Evolutionary conservation across 2,113 vertebrate species (phyloP).

Genomic region (Amphilophus citrinellus): DNA sequence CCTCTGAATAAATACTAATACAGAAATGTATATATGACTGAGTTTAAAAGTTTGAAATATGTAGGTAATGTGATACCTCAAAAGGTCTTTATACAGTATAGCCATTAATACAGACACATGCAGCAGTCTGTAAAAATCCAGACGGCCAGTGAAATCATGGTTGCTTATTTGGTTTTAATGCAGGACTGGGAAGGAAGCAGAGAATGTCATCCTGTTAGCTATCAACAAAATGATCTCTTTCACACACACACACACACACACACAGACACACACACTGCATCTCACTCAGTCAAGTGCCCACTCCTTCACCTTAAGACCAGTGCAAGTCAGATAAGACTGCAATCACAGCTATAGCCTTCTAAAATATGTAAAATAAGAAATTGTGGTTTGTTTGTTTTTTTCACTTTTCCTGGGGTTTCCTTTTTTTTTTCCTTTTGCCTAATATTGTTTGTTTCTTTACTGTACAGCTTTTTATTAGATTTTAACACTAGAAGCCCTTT

Average conservation of each 20-base stretch:
- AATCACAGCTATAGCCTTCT: neutral
- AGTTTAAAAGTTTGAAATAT: neutral
- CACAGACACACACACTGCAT: neutral
- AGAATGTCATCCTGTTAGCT: neutral
- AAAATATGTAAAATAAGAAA: neutral
- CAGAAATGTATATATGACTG: neutral
- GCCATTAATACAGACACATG: neutral
- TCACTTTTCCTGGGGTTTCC: neutral
- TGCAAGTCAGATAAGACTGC: neutral
- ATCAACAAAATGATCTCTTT: neutral
- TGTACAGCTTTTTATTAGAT: neutral
- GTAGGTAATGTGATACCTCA: too few species aligned
- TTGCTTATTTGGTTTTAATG: neutral
- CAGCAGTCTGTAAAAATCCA: neutral
- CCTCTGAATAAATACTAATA: neutral
- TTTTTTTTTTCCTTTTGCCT: neutral
- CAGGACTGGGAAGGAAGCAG: neutral
- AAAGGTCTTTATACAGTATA: too few species aligned
- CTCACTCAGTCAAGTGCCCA: constrained; percentile 11
- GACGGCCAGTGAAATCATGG: neutral
- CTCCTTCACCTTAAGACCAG: neutral
- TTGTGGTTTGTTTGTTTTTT: neutral
- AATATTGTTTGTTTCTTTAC: neutral
- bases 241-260: neutral
- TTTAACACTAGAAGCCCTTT: neutral